Base-by-base conservation (phyloP, 2,113 vertebrate species). In the Donacobius atricapilla region DNA sequence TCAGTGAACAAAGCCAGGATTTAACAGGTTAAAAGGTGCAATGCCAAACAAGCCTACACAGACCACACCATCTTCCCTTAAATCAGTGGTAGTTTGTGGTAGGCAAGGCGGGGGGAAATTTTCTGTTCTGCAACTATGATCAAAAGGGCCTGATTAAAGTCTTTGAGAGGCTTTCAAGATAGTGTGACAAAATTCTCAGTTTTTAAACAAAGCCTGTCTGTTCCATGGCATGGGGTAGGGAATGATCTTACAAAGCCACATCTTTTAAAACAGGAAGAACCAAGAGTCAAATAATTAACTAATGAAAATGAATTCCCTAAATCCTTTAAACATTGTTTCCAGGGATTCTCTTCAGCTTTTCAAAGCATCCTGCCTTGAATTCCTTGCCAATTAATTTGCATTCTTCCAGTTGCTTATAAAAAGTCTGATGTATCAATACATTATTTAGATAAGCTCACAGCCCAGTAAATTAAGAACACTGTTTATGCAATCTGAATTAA, bases 111-210 rank as follows among this genome's bases (percentile, higher is more conserved):
- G 33, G 22, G 81, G 81, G 30, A 65, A 66, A 66, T 57, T 77
- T 72, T 94, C 79, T 78, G 82, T 81, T 95, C 93, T 77, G 85
- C 93, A 76, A 70, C 50, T 1, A 10, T 54, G 93, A 97, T 96
- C 94, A 97, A 96, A 97, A 96, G 79, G 71, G 15, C 16, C 76
- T 50, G 80, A 96, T 83, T 68, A 84, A 90, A 96, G 90, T 68
- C 57, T 60, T 14, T 0, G 0, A 66, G 73, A 56, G 42, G 31
- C 84, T 91, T 63, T 94, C 80, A 78, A 65, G 91, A 69, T 0
- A 91, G 47, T 5, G 83, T 91, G 96, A 91, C 91, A 94, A 63
- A 96, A 65, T 76, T 79, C 70, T 71, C 94, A 89, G 91, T 78
- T 96, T 84, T 64, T n/a, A 51, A 50, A 95, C 89, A 97, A 94